A percentile compares a stretch with the other conserved stretches of the same genome.
phyloP scores from a whole-genome alignment of 2,797 vertebrate species.

The Chromobotia macracanthus region DNA sequence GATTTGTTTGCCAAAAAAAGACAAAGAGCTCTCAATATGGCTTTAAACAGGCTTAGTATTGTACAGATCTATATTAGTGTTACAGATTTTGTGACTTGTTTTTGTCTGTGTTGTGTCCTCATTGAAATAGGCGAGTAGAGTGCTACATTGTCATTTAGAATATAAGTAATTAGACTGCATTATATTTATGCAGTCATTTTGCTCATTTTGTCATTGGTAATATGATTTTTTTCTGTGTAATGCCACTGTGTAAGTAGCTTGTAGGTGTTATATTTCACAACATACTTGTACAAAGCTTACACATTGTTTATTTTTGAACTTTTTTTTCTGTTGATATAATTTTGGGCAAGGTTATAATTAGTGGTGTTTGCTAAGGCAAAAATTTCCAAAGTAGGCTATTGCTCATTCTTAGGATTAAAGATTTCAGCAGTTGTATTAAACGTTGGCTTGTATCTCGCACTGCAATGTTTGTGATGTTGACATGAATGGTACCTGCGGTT shows the following conservation, averaged over 20 bases:
- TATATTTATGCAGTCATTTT: background rate
- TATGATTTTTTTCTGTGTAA: too few species aligned
- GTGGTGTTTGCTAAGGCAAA: background rate
- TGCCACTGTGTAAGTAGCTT: too few species aligned
- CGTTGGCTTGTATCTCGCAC: too few species aligned
- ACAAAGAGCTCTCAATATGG: conserved; percentile 42
- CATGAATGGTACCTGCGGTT: background rate
- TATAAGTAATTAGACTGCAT: background rate
- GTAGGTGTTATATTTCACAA: background rate
- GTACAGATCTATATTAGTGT: conserved; percentile 22
- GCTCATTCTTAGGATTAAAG: background rate
- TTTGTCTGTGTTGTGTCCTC: background rate
- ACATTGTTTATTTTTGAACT: background rate
- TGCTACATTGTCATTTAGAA: background rate
- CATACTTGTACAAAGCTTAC: background rate
- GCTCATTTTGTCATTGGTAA: background rate
- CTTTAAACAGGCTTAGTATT: conserved; percentile 2
- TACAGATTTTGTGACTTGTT: background rate
- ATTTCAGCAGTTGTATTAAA: too few species aligned
- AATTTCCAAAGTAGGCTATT: background rate
- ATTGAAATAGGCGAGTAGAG: background rate
- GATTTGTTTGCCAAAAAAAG: conserved; percentile 39
- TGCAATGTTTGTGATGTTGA: background rate
- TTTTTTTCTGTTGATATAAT: background rate
- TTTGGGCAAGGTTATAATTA: background rate